phyloP scores from a whole-genome alignment of 2,113 vertebrate species.

The Corythoichthys haematopterus region DNA sequence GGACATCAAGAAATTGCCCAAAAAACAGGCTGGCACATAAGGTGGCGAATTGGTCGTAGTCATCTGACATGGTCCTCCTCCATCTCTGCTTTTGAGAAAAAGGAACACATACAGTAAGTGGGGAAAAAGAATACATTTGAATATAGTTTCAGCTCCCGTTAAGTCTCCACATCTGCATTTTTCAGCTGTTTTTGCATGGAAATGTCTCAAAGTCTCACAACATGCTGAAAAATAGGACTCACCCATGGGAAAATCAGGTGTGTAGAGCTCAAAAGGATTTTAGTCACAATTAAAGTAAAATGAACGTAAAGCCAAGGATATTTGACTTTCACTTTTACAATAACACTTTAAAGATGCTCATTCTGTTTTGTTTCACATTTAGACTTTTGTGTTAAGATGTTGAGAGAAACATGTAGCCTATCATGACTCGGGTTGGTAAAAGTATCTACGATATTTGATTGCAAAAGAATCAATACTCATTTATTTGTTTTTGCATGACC shows the following conservation, averaged over 20 bases:
- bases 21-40: neutral
- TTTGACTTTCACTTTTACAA: neutral
- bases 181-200: slow-evolving; percentile 17
- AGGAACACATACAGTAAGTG: slow-evolving; percentile 6
- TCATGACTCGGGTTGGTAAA: no score
- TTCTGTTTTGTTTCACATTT: neutral
- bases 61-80: slow-evolving; percentile 8
- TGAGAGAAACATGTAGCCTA: no score
- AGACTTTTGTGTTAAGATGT: no score
- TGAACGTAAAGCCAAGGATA: neutral
- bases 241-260: slow-evolving; percentile 52
- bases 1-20: neutral
- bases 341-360: neutral
- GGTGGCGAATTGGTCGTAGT: slow-evolving; percentile 5
- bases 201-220: slow-evolving; percentile 48
- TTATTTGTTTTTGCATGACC: no score
- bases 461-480: no score
- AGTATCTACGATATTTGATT: no score
- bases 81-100: slow-evolving; percentile 7
- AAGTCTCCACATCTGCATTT: slow-evolving; percentile 45
- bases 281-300: slow-evolving; percentile 13
- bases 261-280: slow-evolving; percentile 22
- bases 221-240: slow-evolving; percentile 36
- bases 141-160: slow-evolving; percentile 22
- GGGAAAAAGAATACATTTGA: slow-evolving; percentile 24